Conservation (phyloP, 2,797 vertebrate species). For the Semaprochilodus insignis region DNA sequence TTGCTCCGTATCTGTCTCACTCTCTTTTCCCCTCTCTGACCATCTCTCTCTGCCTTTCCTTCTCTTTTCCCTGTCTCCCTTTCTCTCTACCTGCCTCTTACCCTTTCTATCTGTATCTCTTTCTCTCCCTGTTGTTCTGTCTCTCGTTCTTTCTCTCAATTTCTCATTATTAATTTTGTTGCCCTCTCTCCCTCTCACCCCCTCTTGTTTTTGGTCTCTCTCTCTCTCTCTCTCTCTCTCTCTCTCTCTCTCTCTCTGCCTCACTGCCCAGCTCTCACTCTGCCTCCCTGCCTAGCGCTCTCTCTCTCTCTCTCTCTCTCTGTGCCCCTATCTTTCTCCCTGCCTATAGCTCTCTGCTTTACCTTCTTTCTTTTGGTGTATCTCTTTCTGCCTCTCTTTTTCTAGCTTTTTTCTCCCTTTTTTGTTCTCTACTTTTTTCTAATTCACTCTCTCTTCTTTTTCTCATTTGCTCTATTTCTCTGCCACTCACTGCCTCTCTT, state of each 20-base stretch:
- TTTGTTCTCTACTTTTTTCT: too few species aligned
- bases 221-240: too few species aligned
- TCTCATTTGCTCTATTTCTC: background rate
- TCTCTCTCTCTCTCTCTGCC: too few species aligned
- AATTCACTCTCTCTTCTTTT: too few species aligned
- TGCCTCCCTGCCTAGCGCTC: too few species aligned
- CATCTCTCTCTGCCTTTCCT: background rate
- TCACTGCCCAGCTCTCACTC: background rate
- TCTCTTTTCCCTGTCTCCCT: too few species aligned
- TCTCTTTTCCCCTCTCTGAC: background rate
- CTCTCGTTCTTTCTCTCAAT: too few species aligned
- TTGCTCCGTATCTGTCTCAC: background rate
- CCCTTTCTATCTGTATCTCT: background rate
- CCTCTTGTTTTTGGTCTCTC: too few species aligned
- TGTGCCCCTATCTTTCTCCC: background rate
- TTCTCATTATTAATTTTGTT: too few species aligned
- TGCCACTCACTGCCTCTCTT: too few species aligned
- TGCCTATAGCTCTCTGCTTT: background rate
- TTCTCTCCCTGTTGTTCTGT: too few species aligned
- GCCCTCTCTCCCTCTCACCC: too few species aligned
- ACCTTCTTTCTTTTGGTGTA: background rate
- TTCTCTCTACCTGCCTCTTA: background rate
- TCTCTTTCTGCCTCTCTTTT: background rate
- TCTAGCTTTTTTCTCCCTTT: background rate
- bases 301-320: background rate